Conservation (phyloP, 2,113 vertebrate genomes). For the Rhinoderma darwinii region DNA sequence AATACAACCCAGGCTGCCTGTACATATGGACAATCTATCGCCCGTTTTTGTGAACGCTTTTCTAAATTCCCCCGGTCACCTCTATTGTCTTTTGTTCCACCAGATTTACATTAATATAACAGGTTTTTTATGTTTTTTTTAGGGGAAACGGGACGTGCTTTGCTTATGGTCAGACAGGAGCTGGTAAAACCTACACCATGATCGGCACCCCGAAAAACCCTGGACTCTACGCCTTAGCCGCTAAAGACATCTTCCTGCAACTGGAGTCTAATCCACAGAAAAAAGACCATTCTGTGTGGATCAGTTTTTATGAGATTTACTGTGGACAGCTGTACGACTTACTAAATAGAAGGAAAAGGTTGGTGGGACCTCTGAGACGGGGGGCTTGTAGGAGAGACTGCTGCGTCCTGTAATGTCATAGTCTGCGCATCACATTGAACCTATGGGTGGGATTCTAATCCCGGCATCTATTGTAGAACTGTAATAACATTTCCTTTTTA, state of each 20-base stretch:
- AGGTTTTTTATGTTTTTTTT: slow-evolving; percentile 32
- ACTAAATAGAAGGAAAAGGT: slow-evolving; percentile 88
- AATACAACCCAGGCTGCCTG: too few relatives aligned
- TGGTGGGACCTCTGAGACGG: slow-evolving; percentile 7
- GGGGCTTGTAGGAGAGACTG: too few relatives aligned
- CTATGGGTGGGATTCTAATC: neutral
- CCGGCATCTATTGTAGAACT: neutral
- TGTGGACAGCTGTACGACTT: slow-evolving; percentile 92
- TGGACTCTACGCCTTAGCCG: slow-evolving; percentile 86
- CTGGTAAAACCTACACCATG: slow-evolving; percentile 95
- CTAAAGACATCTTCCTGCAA: slow-evolving; percentile 84
- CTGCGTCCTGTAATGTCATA: neutral
- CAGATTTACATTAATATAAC: neutral
- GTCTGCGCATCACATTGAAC: neutral
- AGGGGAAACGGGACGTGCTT: slow-evolving; percentile 92
- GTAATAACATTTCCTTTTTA: too few relatives aligned
- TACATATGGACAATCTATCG: too few relatives aligned
- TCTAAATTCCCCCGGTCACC: neutral
- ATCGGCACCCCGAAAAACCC: slow-evolving; percentile 80
- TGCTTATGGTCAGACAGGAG: slow-evolving; percentile 91
- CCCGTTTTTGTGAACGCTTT: too few relatives aligned
- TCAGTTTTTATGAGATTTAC: slow-evolving; percentile 96
- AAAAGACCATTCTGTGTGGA: slow-evolving; percentile 74
- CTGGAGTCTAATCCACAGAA: slow-evolving; percentile 71
- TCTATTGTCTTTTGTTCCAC: too few relatives aligned